Base-by-base conservation (phyloP, 2,113 vertebrate species). In the Falcunculus frontatus region DNA sequence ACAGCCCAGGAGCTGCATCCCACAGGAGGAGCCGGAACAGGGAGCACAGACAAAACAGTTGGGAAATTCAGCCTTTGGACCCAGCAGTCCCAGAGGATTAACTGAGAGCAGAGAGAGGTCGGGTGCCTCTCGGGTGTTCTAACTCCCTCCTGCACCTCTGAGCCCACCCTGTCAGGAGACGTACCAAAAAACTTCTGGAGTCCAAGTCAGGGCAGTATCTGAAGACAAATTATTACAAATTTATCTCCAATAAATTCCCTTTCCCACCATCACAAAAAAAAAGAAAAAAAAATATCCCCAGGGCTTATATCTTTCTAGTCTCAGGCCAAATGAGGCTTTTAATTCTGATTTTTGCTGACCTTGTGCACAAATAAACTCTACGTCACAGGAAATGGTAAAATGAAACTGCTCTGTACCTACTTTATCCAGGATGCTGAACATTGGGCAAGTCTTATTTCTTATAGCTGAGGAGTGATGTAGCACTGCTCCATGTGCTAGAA, bases 21-120 rank as follows among this genome's bases (percentile, higher is more conserved):
- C 4, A 1, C 30, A 75, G 60, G 30, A 68, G 27, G 25, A 77
- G 59, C 29, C 1, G 0, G 44, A 27, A 37, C 26, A 27, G 18
- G 26, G 26, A 84, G 33, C 44, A 68, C 2, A 4, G 67, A 64
- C 10, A 57, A 33, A 91, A 52, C 21, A 46, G 18, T 62, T 80
- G 79, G 42, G 83, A 92, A 93, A 94, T 67, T 57, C 59, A 88
- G 46, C 67, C 63, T 78, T 88, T 83, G 90, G 50, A 69, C 6
- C 23, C 4, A 0, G 1, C 14, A 79, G 10, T 86, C 70, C 39
- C 55, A 59, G 59, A 12, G 55, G 72, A 90, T 88, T 85, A 90
- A 57, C 26, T n/a, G 59, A 83, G 52, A 1, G 1, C 4, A 6
- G 59, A 80, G 49, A 2, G 57, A 83, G 53, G 10, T 25, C 1